Percentiles rank a stretch among this genome's conserved stretches.
Evolutionary conservation across 2,113 vertebrate genomes (phyloP).

Genomic region (Gallinago paraguaiae): DNA sequence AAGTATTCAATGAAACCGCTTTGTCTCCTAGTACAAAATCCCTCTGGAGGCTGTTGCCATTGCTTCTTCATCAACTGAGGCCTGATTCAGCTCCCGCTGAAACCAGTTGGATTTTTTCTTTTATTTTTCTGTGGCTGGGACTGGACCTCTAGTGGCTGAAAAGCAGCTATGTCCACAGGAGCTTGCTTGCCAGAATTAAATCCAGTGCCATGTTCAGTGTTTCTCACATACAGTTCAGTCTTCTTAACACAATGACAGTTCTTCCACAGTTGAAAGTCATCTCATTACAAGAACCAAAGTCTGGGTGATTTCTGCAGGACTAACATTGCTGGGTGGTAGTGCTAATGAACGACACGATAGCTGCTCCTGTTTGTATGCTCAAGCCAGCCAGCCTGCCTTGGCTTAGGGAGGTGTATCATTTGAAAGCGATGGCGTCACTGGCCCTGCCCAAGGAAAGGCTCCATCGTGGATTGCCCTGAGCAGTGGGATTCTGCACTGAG

Average conservation of each 20-base stretch:
- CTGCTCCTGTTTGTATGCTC: not conserved
- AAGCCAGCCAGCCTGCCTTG: not conserved
- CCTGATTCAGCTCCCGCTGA: not conserved
- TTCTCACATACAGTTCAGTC: not conserved
- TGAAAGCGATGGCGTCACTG: not conserved
- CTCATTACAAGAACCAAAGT: not conserved
- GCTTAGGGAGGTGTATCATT: rapidly evolving
- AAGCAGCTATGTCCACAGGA: not conserved
- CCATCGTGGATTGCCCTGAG: rapidly evolving
- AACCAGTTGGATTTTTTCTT: not conserved
- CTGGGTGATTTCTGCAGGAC: not conserved
- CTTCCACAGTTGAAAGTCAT: not conserved
- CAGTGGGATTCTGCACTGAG: not conserved
- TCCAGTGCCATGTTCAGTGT: not conserved
- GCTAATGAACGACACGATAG: rapidly evolving
- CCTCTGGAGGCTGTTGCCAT: not conserved
- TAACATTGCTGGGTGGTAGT: not conserved
- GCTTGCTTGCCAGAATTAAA: not conserved
- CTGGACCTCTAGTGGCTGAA: not conserved
- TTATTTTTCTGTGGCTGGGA: not conserved
- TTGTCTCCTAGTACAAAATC: not conserved
- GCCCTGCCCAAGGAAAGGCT: not conserved
- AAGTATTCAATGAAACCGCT: not conserved
- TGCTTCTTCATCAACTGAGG: not conserved
- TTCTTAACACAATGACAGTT: not conserved